Percentiles rank a stretch among this genome's conserved stretches.
These are phyloP conservation scores for Parauchenoglanis punctatus DNA, from an alignment of 2,797 vertebrate genomes.

Conservation along the genomic window DNA sequence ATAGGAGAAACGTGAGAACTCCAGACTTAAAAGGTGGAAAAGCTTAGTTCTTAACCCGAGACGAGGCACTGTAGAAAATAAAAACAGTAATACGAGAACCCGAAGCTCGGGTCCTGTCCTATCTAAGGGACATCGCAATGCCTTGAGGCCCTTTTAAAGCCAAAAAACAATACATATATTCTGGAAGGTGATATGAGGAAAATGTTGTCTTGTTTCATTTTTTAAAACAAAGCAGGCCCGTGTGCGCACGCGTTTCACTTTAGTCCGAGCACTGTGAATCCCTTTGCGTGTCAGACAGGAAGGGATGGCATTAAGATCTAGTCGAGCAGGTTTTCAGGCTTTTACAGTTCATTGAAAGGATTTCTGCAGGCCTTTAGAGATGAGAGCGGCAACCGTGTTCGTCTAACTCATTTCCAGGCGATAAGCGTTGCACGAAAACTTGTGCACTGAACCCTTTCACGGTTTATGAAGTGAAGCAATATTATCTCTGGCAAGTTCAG, in stretches of 20 bases:
- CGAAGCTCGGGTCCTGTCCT: background rate
- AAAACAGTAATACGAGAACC: background rate
- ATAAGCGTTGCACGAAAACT: background rate
- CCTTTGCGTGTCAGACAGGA: constrained; percentile 5
- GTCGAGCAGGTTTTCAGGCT: constrained; percentile 66
- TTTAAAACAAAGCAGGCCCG: background rate
- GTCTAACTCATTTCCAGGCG: background rate
- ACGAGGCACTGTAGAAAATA: background rate
- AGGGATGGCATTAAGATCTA: constrained; percentile 45
- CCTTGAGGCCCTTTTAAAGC: background rate
- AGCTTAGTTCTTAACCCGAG: background rate
- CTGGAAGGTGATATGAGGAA: background rate
- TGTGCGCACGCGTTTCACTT: background rate
- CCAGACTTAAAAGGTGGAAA: constrained; percentile 6
- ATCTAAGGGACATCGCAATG: background rate
- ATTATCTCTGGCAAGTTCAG: background rate
- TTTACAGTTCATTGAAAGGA: constrained; percentile 24
- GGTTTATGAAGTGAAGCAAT: background rate
- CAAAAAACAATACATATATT: background rate
- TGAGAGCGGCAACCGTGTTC: background rate
- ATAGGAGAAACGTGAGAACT: background rate
- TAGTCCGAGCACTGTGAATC: constrained; percentile 15
- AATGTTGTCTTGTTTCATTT: background rate
- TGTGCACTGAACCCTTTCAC: background rate
- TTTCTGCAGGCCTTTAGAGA: constrained; percentile 28